Conservation (phyloP, 1,140 invertebrate genomes). For the Melipona quadrifasciata region DNA sequence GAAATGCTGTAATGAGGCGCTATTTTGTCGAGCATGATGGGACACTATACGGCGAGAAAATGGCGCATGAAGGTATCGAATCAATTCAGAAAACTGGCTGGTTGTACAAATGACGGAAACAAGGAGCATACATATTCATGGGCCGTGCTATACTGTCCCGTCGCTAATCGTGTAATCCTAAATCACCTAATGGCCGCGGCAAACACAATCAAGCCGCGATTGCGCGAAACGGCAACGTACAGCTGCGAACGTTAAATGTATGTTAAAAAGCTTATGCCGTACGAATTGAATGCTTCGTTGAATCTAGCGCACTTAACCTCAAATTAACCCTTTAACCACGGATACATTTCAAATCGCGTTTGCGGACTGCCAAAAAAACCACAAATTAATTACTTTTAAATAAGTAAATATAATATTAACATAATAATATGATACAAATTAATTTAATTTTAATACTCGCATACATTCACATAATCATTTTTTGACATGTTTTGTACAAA, state of each 20-base stretch:
- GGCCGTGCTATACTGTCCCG: background rate
- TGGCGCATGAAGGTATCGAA: background rate
- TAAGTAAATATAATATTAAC: no score
- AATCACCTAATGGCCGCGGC: conserved; percentile 34
- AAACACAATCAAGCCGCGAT: conserved; percentile 41
- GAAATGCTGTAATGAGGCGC: background rate
- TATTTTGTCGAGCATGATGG: background rate
- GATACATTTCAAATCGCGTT: no score
- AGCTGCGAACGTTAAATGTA: background rate
- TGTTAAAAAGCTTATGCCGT: background rate
- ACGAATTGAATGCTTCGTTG: background rate
- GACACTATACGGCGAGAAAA: background rate
- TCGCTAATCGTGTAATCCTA: conserved; percentile 48
- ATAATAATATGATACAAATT: no score
- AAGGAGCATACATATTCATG: conserved; percentile 49
- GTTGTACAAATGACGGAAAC: conserved; percentile 35
- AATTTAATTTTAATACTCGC: no score
- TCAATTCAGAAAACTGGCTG: conserved; percentile 32
- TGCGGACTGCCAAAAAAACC: no score
- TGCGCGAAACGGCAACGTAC: background rate
- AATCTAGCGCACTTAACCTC: background rate
- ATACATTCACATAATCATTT: no score
- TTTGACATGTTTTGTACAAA: no score
- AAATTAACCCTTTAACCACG: no score
- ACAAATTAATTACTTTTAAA: no score